Evolutionary conservation across 2,888 invertebrate genomes (phyloP).

Genomic region (Rhyacophila evoluta): DNA sequence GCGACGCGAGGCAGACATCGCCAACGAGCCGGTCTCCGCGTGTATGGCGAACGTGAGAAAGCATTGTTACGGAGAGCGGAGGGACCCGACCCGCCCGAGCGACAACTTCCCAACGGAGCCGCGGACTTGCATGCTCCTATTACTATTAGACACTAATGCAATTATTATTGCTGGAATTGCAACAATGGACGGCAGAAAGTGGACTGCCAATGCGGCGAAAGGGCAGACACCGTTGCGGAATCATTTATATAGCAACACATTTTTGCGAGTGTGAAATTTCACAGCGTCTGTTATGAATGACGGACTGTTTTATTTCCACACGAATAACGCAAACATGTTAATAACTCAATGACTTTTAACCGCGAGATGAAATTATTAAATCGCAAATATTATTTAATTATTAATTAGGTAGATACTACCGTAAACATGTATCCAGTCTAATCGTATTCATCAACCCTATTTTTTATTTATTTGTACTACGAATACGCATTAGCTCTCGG

Average conservation of each 20-base stretch:
- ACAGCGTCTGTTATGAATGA: not conserved
- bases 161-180: conserved; percentile 4
- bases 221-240: not conserved
- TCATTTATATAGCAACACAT: not conserved
- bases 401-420: too few relatives aligned
- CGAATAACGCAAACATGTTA: too few relatives aligned
- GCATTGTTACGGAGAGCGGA: conserved; percentile 38
- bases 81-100: not conserved
- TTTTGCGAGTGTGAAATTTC: not conserved
- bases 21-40: conserved; percentile 7
- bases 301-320: too few relatives aligned
- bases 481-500: too few relatives aligned
- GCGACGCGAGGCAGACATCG: conserved; percentile 31
- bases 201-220: conserved; percentile 10
- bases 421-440: too few relatives aligned
- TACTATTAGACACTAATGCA: conserved; percentile 4
- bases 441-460: too few relatives aligned
- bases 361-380: too few relatives aligned
- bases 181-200: conserved; percentile 1
- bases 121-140: conserved; percentile 17
- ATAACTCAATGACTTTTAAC: too few relatives aligned
- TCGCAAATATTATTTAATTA: too few relatives aligned
- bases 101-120: conserved; percentile 16
- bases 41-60: conserved; percentile 42
- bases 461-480: too few relatives aligned